Conservation (phyloP, 2,797 vertebrate genomes). For the Siniperca undulata region DNA sequence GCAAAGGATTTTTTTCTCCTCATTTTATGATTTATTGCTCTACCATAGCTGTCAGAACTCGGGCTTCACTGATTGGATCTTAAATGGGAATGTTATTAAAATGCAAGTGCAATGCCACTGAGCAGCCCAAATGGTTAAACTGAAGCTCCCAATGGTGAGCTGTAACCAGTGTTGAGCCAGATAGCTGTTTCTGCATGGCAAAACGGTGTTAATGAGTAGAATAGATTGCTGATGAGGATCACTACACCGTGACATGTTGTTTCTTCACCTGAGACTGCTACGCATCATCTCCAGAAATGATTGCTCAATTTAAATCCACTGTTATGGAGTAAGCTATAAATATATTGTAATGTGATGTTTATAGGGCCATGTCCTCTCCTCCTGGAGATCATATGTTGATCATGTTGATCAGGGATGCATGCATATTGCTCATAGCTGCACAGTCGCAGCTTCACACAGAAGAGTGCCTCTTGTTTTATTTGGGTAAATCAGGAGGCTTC, state of each 20-base stretch:
- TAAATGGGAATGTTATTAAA: conserved; percentile 72
- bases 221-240: conserved; percentile 61
- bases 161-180: conserved; percentile 35
- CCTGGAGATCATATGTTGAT: conserved; percentile 33
- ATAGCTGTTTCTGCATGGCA: conserved; percentile 49
- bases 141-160: conserved; percentile 23
- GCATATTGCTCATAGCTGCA: conserved; percentile 37
- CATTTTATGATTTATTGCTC: conserved; percentile 76
- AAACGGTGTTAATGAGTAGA: conserved; percentile 59
- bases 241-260: conserved; percentile 38
- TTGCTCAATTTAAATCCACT: conserved; percentile 52
- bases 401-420: neutral
- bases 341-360: conserved; percentile 41
- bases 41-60: conserved; percentile 68
- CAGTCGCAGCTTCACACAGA: conserved; percentile 3
- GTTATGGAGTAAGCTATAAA: conserved; percentile 30
- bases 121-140: conserved; percentile 37
- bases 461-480: conserved; percentile 18
- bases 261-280: conserved; percentile 50
- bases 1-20: conserved; percentile 61
- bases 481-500: conserved; percentile 31
- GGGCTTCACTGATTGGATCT: conserved; percentile 67
- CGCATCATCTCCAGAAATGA: conserved; percentile 50
- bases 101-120: conserved; percentile 45
- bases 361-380: conserved; percentile 28